A percentile compares a stretch with the other conserved stretches of the same genome.
Evolutionary conservation across 1,140 invertebrate genomes (phyloP).

Genomic region (Zaprionus kolodkinae): DNA sequence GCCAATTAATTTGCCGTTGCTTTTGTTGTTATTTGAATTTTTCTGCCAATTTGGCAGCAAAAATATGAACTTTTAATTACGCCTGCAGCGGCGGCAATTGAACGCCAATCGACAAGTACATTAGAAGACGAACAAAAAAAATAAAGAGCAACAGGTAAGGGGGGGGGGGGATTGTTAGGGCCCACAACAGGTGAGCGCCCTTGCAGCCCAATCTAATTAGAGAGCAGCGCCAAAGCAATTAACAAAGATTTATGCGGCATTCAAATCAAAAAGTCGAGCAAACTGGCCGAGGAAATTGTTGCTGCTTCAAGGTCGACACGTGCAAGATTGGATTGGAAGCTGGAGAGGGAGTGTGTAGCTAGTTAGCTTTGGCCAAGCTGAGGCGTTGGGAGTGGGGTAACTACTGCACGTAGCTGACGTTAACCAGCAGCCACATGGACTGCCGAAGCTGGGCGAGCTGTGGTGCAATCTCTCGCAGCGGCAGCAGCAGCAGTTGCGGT

Average conservation of each 20-base stretch:
- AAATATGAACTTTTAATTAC: conserved; percentile 79
- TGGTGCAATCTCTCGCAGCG: conserved; percentile 64
- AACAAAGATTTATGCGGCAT: conserved; percentile 19
- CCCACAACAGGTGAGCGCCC: conserved; percentile 33
- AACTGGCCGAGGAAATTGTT: conserved; percentile 41
- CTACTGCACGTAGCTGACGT: conserved; percentile 29
- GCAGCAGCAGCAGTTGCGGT: conserved; percentile 63
- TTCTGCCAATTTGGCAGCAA: conserved; percentile 54
- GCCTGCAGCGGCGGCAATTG: conserved; percentile 58
- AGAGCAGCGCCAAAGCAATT: conserved; percentile 19
- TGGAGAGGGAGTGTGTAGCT: neutral
- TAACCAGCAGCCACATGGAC: conserved; percentile 1
- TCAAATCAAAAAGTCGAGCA: conserved; percentile 45
- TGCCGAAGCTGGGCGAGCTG: conserved; percentile 34
- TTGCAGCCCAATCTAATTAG: conserved; percentile 38
- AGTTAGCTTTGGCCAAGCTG: conserved; percentile 10
- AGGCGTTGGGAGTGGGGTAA: neutral
- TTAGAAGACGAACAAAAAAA: conserved; percentile 43
- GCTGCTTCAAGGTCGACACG: conserved; percentile 75
- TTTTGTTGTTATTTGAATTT: conserved; percentile 15
- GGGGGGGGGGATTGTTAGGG: neutral
- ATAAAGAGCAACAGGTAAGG: neutral
- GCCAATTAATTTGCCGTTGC: conserved; percentile 70
- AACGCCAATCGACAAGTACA: conserved; percentile 56
- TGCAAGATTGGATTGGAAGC: conserved; percentile 35